These are phyloP conservation scores for Paramisgurnus dabryanus DNA, from an alignment of 2,113 vertebrate genomes.

Conservation along the genomic window DNA sequence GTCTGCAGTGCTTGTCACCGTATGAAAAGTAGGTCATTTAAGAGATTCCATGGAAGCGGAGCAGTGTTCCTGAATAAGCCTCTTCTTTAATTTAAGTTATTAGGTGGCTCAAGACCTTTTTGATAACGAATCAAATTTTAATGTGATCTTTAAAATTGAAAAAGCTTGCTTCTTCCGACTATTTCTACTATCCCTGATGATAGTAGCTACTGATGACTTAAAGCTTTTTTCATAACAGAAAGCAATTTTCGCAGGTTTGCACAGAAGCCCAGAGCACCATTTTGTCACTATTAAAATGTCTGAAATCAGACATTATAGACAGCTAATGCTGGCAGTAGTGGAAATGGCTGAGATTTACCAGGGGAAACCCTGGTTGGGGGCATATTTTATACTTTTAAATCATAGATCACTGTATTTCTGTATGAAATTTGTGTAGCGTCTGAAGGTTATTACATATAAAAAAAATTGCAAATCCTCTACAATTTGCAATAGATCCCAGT, in stretches of 20 bases:
- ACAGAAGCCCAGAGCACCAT: background rate
- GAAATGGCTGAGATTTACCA: background rate
- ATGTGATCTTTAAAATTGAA: slow-evolving; percentile 2
- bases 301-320: background rate
- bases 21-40: slow-evolving; percentile 20
- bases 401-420: too few relatives aligned
- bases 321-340: background rate
- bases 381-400: too few relatives aligned
- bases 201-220: background rate
- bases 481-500: too few relatives aligned
- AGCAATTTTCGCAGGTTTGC: background rate
- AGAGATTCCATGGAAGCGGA: slow-evolving; percentile 20
- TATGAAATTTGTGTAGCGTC: too few relatives aligned
- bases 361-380: background rate
- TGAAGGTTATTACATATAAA: too few relatives aligned
- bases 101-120: background rate
- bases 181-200: background rate
- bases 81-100: slow-evolving; percentile 14
- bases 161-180: background rate
- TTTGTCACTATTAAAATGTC: slow-evolving; percentile 9
- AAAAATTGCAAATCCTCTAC: too few relatives aligned
- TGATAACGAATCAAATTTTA: background rate
- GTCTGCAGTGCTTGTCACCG: slow-evolving; percentile 3
- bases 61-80: slow-evolving; percentile 13
- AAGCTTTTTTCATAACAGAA: background rate